Percentiles rank a stretch among this genome's conserved stretches.
Evolutionary conservation across 2,797 vertebrate species (phyloP).

Genomic region (Chlorospingus semifuscus): DNA sequence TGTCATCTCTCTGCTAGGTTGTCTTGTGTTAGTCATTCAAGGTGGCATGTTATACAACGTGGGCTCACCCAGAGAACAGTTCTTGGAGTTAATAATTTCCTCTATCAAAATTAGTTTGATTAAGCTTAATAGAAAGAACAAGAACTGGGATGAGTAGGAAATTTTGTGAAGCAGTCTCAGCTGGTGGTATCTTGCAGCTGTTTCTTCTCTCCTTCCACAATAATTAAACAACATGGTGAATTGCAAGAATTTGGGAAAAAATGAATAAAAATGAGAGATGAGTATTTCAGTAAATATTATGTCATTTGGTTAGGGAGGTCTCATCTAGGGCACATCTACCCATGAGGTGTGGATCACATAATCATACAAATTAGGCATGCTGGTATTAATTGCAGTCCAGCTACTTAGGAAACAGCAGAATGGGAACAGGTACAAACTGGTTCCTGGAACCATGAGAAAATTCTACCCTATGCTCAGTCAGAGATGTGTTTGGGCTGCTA

Average conservation of each 20-base stretch:
- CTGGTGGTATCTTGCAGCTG: background rate
- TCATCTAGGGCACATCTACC: background rate
- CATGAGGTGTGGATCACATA: background rate
- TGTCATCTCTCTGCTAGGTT: background rate
- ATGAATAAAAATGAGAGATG: background rate
- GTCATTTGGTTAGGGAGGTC: background rate
- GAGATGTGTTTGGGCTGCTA: background rate
- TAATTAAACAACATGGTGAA: background rate
- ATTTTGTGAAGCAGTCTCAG: background rate
- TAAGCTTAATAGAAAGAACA: background rate
- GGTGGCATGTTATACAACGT: background rate
- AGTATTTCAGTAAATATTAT: background rate
- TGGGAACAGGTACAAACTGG: too few species aligned
- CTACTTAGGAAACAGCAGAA: background rate
- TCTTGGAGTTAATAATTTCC: background rate
- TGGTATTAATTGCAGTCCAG: background rate
- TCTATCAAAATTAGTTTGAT: background rate
- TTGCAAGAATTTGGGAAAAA: background rate
- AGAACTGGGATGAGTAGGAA: background rate
- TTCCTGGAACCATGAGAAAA: background rate
- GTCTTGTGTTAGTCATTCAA: background rate
- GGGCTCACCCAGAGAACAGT: background rate
- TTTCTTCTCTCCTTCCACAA: background rate
- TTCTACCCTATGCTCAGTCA: accelerated
- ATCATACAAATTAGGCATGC: background rate